Evolutionary conservation across 2,888 invertebrate species (phyloP), one percentile per base, ranked within the genome.

Genomic region (Folsomia candida): DNA sequence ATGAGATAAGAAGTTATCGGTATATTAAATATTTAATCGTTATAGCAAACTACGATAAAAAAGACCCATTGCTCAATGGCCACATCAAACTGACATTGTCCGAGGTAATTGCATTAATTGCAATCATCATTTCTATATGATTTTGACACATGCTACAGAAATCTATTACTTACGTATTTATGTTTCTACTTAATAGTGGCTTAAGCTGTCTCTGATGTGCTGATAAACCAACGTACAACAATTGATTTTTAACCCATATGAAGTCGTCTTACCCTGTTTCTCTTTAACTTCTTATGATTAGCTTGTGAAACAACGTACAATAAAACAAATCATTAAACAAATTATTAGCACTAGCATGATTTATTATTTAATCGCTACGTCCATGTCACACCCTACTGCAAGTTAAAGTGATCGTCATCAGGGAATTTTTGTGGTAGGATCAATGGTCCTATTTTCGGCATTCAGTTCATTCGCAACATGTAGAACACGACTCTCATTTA

Each of bases 51-150:
- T 90, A 91, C 83, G 91, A 92, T 83, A 86, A 88, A 72, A 91
- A 91, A 82, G 92, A 92, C 83, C 89, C 90, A 37, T 85, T 91
- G 69, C 90, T 91, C 83, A 90, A 91, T 82, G 92, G 92, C 80
- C 89, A 87, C 76, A 88, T 94, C 74, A 93, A 92, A 85, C 85
- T 94, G 79, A 90, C 88, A 82, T 86, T 94, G 82, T 71, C 74
- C 3, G 76, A 78, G 70, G 76, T 77, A 73, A 63, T 24, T 20
- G 6, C 54, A 9, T 37, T n/a, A n/a, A n/a, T n/a, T 37, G 6
- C 37, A 37, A 14, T 37, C 54, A 14, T 14, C 4, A 54, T 54
- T 20, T 20, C 22, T 20, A 54, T 4, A 54, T 54, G 4, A 54
- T 54, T 20, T 54, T 54, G 20, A 54, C 20, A 6, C n/a, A n/a